A percentile compares a stretch with the other conserved stretches of the same genome.
These are phyloP conservation scores for Crypturellus undulatus DNA, from an alignment of 2,113 vertebrate species.

Conservation along the genomic window DNA sequence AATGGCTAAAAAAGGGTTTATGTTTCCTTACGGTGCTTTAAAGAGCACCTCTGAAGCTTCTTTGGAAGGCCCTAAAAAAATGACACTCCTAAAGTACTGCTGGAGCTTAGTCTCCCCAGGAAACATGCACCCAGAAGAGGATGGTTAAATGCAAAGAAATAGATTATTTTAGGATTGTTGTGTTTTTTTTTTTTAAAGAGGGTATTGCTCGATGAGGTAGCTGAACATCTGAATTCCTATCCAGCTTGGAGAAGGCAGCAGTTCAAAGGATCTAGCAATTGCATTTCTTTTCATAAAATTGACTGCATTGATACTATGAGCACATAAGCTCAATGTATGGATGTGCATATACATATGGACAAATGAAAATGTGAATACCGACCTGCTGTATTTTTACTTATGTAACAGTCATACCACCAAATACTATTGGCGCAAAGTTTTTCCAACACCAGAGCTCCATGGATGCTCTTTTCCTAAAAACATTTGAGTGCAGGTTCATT, in stretches of 20 bases:
- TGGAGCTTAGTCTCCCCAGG: background rate
- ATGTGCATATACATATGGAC: background rate
- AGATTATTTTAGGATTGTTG: background rate
- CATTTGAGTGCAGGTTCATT: constrained; percentile 41
- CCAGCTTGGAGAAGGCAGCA: background rate
- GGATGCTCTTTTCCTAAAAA: constrained; percentile 33
- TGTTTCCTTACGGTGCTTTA: background rate
- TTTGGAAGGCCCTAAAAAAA: background rate
- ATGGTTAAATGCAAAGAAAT: background rate
- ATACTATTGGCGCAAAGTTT: background rate
- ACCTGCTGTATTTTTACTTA: background rate
- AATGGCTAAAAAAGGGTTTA: background rate
- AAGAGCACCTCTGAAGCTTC: background rate
- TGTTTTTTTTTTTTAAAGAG: background rate
- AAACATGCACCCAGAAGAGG: background rate
- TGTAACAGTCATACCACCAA: background rate
- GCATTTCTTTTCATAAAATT: background rate
- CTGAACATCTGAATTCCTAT: background rate
- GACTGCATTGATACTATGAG: background rate
- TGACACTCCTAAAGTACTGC: background rate
- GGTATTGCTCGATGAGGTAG: background rate
- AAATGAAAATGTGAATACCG: background rate
- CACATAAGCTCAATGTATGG: background rate
- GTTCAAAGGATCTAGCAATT: background rate
- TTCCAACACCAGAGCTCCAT: background rate